phyloP scores from a whole-genome alignment of 2,113 vertebrate genomes.

The Butorides virescens region DNA sequence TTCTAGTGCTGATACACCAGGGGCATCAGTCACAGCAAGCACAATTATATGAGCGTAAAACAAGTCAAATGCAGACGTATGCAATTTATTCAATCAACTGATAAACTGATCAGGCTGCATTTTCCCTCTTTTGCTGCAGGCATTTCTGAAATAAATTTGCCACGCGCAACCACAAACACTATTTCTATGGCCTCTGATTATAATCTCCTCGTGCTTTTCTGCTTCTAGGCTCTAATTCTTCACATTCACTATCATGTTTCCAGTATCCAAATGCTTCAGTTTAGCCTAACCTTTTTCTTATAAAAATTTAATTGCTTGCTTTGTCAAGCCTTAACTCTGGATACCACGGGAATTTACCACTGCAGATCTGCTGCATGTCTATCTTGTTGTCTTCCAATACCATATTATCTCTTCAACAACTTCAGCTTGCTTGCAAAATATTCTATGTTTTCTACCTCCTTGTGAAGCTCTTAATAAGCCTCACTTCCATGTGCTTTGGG shows the following conservation, averaged over 20 bases:
- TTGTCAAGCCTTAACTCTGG: not conserved
- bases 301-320: not conserved
- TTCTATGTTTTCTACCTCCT: not conserved
- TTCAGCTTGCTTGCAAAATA: not conserved
- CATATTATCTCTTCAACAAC: not conserved
- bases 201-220: not conserved
- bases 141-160: not conserved
- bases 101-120: not conserved
- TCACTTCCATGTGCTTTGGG: not conserved
- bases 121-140: not conserved
- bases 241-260: not conserved
- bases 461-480: not conserved
- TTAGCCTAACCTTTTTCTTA: not conserved
- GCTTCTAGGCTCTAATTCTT: not conserved
- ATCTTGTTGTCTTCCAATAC: not conserved
- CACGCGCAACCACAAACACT: not conserved
- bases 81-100: not conserved
- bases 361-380: not conserved
- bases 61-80: not conserved
- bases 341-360: not conserved
- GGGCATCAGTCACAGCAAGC: not conserved
- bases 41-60: not conserved
- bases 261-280: not conserved
- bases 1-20: not conserved
- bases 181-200: not conserved